These are phyloP conservation scores for Sminthurides bifidus DNA, from an alignment of 1,140 invertebrate genomes.

Conservation along the genomic window DNA sequence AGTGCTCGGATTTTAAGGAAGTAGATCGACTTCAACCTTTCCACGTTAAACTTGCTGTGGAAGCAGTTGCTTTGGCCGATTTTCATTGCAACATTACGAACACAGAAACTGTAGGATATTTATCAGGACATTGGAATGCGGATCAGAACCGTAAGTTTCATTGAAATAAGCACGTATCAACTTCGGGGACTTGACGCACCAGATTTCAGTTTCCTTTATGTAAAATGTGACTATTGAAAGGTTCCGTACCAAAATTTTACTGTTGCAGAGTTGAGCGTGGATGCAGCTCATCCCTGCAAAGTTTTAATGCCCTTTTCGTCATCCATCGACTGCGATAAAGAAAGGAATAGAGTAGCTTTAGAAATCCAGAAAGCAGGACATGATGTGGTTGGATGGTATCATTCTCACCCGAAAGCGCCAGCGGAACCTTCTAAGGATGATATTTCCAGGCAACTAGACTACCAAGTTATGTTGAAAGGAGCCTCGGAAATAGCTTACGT, in stretches of 20 bases:
- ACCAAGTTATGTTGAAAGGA: slow-evolving; percentile 88
- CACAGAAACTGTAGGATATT: slow-evolving; percentile 84
- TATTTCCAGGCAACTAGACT: slow-evolving; percentile 82
- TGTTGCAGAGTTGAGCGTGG: slow-evolving; percentile 26
- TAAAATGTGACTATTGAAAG: too few species aligned
- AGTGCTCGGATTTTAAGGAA: slow-evolving; percentile 31
- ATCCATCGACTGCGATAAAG: slow-evolving; percentile 56
- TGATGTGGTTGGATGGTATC: slow-evolving; percentile 86
- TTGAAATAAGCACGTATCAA: too few species aligned
- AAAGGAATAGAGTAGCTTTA: slow-evolving; percentile 56
- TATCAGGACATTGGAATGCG: slow-evolving; percentile 88
- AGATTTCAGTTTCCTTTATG: too few species aligned
- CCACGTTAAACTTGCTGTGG: slow-evolving; percentile 47
- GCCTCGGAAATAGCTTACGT: slow-evolving; percentile 75
- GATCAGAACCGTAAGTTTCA: slow-evolving; percentile 72
- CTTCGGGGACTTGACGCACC: too few species aligned
- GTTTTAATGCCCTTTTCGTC: slow-evolving; percentile 66
- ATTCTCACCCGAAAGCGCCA: slow-evolving; percentile 68
- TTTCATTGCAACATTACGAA: slow-evolving; percentile 86
- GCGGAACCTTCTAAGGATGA: slow-evolving; percentile 42
- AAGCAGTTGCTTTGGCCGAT: slow-evolving; percentile 76
- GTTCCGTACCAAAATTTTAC: too few species aligned
- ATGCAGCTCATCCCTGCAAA: slow-evolving; percentile 50
- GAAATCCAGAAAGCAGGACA: slow-evolving; percentile 65
- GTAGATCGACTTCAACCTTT: slow-evolving; percentile 29